These are phyloP conservation scores for Lasioglossum vierecki DNA, from an alignment of 2,888 invertebrate genomes.

Conservation along the genomic window DNA sequence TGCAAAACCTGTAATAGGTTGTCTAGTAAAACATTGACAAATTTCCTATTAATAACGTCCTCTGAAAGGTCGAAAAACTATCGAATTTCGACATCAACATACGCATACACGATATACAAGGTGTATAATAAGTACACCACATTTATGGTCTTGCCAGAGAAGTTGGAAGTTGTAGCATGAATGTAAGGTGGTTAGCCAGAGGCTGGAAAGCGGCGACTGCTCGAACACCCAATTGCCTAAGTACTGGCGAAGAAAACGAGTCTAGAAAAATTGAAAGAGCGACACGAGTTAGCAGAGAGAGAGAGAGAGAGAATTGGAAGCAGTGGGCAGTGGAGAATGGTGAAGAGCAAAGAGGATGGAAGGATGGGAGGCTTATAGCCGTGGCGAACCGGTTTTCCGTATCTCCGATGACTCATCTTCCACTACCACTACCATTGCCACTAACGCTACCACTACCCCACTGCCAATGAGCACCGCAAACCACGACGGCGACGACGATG, in stretches of 20 bases:
- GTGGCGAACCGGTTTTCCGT: constrained; percentile 82
- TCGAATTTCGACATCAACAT: not conserved
- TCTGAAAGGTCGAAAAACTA: not conserved
- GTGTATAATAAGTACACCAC: constrained; percentile 31
- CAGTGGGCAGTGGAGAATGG: constrained; percentile 41
- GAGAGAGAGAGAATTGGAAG: constrained; percentile 28
- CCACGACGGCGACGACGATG: not conserved
- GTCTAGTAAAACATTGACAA: not conserved
- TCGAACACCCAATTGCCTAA: not conserved
- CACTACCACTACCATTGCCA: constrained; percentile 14
- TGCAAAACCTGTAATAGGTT: not conserved
- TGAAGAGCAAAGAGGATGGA: constrained; percentile 42
- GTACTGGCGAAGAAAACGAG: constrained; percentile 77
- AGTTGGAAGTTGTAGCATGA: constrained; percentile 28
- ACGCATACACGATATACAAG: not conserved
- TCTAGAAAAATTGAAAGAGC: constrained; percentile 64
- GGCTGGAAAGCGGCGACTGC: constrained; percentile 53
- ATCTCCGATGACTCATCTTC: constrained; percentile 83
- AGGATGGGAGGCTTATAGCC: constrained; percentile 64
- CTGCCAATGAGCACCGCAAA: not conserved
- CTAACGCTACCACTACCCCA: not conserved
- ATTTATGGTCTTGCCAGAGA: not conserved
- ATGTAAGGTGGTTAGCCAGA: constrained; percentile 17
- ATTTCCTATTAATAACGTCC: not conserved
- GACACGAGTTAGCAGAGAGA: constrained; percentile 35